phyloP scores from a whole-genome alignment of 2,888 invertebrate species.

The Tipula helvola region DNA sequence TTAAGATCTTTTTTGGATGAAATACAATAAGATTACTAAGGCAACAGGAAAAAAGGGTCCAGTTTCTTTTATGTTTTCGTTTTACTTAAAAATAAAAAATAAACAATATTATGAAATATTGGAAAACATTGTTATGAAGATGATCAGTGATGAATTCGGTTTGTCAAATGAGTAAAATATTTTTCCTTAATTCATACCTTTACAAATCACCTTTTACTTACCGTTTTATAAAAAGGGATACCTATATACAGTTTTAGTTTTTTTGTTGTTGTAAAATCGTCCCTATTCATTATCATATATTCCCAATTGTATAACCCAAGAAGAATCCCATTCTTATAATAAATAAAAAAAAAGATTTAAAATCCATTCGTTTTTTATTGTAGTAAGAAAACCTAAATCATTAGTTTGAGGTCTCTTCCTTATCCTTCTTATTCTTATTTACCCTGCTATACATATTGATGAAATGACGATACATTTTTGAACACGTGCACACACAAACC shows the following conservation, averaged over 20 bases:
- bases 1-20: neutral
- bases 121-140: neutral
- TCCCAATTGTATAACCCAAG: neutral
- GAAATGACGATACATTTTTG: neutral
- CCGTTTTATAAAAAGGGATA: neutral
- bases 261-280: neutral
- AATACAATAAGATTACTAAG: conserved; percentile 5
- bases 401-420: neutral
- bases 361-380: neutral
- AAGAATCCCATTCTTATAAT: neutral
- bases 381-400: neutral
- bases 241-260: neutral
- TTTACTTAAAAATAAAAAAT: neutral
- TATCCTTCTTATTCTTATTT: neutral
- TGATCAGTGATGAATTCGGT: neutral
- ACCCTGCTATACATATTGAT: neutral
- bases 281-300: neutral
- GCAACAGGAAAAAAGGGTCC: conserved; percentile 9
- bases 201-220: neutral
- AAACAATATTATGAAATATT: conserved; percentile 9
- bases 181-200: neutral
- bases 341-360: neutral
- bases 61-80: neutral
- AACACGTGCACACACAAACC: neutral
- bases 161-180: neutral